A percentile compares a stretch with the other conserved stretches of the same genome.
These are phyloP conservation scores for Ateles fusciceps DNA, from an alignment of 2,797 vertebrate species.

Conservation along the genomic window DNA sequence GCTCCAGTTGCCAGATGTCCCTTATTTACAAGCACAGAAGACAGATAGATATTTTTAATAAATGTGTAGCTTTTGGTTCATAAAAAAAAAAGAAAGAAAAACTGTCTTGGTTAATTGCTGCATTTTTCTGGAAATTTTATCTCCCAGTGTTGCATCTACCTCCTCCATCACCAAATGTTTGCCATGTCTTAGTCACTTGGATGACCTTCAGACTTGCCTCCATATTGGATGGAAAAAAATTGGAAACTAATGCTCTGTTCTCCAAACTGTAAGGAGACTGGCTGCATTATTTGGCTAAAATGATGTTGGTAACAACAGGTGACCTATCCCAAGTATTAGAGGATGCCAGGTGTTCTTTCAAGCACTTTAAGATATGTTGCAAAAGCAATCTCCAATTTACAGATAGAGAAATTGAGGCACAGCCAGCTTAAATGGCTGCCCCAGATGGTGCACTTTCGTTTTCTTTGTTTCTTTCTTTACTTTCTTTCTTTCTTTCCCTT, in stretches of 20 bases:
- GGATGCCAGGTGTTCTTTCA: not conserved
- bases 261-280: not conserved
- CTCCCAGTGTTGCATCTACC: not conserved
- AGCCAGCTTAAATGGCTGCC: not conserved
- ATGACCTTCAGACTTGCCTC: not conserved
- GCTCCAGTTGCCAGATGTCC: not conserved
- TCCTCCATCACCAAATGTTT: not conserved
- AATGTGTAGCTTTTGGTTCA: not conserved
- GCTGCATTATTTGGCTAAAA: not conserved
- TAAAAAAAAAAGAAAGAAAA: not conserved
- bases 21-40: not conserved
- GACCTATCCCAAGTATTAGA: not conserved
- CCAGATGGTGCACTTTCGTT: not conserved
- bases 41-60: not conserved
- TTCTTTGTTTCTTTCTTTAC: too few relatives aligned
- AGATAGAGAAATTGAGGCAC: not conserved
- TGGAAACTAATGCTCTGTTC: not conserved
- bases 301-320: not conserved
- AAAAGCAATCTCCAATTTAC: not conserved
- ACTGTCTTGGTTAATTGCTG: not conserved
- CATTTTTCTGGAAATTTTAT: not conserved
- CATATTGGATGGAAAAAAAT: not conserved
- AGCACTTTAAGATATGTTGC: not conserved
- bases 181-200: not conserved
- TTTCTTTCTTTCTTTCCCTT: too few relatives aligned